Evolutionary conservation across 2,113 vertebrate genomes (phyloP).

Genomic region (Urocolius indicus): DNA sequence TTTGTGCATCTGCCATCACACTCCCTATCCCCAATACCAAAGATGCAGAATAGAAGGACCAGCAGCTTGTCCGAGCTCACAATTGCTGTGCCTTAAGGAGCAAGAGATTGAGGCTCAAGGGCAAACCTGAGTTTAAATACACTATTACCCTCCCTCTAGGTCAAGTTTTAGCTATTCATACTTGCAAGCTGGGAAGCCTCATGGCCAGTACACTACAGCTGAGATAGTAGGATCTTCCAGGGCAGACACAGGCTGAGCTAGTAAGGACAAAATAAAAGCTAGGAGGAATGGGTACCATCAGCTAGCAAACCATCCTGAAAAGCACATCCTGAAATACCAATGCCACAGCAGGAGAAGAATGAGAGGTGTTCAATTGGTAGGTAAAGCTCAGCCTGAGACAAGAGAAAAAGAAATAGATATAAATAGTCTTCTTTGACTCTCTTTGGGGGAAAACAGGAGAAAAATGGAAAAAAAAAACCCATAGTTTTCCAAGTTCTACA

Average conservation of each 20-base stretch:
- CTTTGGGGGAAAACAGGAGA: no score
- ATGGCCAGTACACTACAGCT: rapidly evolving
- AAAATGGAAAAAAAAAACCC: background rate
- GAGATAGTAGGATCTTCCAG: background rate
- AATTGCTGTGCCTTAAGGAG: background rate
- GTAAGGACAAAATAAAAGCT: background rate
- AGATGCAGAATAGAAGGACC: rapidly evolving
- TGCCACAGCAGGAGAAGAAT: rapidly evolving
- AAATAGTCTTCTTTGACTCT: background rate
- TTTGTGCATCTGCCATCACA: rapidly evolving
- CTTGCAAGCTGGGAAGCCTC: background rate
- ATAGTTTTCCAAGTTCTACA: background rate
- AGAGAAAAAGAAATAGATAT: background rate
- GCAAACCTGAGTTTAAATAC: background rate
- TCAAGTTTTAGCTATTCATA: background rate
- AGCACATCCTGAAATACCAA: background rate
- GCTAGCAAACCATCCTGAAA: background rate
- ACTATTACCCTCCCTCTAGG: background rate
- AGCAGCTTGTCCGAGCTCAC: background rate
- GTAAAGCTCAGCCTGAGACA: background rate
- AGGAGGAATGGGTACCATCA: background rate
- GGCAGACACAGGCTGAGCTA: background rate
- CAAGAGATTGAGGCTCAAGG: background rate
- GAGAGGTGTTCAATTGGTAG: background rate
- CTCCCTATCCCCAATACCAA: rapidly evolving